Evolutionary conservation across 2,113 vertebrate species (phyloP).

Genomic region (Spea multiplicata): DNA sequence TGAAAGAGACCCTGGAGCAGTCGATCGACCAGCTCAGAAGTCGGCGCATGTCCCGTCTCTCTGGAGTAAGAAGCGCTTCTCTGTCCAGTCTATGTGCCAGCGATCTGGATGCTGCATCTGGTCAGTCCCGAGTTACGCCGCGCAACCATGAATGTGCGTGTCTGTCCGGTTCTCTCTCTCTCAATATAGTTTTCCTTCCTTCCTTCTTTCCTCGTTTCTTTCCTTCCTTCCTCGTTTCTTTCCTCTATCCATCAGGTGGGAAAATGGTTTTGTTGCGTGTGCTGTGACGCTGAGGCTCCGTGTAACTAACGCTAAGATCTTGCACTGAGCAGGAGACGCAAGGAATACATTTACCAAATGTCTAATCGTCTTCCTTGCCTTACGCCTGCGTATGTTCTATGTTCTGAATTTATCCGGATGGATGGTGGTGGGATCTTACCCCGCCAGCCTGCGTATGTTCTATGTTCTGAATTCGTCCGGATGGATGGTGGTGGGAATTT

Average conservation of each 20-base stretch:
- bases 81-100: conserved; percentile 81
- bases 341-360: too few relatives aligned
- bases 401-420: not conserved
- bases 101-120: conserved; percentile 76
- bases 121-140: conserved; percentile 57
- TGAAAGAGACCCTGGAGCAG: conserved; percentile 85
- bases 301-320: too few relatives aligned
- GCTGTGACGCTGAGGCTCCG: too few relatives aligned
- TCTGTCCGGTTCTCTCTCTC: not conserved
- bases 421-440: not conserved
- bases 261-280: too few relatives aligned
- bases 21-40: conserved; percentile 82
- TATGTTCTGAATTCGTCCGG: not conserved
- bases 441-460: too few relatives aligned
- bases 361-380: too few relatives aligned
- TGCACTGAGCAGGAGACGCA: too few relatives aligned
- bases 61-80: conserved; percentile 72
- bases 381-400: too few relatives aligned
- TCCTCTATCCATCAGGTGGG: too few relatives aligned
- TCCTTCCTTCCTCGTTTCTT: too few relatives aligned
- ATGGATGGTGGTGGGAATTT: not conserved
- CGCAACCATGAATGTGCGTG: not conserved
- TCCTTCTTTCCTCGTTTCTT: too few relatives aligned
- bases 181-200: too few relatives aligned
- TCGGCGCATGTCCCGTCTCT: conserved; percentile 65